These are phyloP conservation scores for Chloroclysta siterata DNA, from an alignment of 2,888 invertebrate species.

Conservation along the genomic window DNA sequence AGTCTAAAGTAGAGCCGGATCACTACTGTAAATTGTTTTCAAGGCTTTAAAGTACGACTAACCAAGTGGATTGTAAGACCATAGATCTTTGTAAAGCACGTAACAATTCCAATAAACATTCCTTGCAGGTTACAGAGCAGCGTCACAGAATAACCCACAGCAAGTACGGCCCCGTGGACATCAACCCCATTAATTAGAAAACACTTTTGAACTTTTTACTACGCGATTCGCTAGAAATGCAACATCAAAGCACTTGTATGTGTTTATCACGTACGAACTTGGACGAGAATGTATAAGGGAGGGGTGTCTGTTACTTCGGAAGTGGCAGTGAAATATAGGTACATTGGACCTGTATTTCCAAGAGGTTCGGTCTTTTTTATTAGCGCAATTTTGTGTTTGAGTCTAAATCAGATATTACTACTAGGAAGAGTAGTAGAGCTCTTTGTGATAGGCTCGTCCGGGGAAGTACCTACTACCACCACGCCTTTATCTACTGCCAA, in stretches of 20 bases:
- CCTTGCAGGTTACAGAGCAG: constrained; percentile 19
- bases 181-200: constrained; percentile 41
- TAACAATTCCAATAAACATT: constrained; percentile 35
- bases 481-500: no score
- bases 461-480: no score
- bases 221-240: constrained; percentile 50
- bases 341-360: constrained; percentile 6
- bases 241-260: constrained; percentile 60
- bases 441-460: no score
- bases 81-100: constrained; percentile 12
- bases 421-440: no score
- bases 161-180: constrained; percentile 32
- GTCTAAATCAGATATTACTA: no score
- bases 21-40: neutral
- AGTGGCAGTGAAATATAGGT: neutral
- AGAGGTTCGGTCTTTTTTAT: no score
- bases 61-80: neutral
- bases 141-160: constrained; percentile 21
- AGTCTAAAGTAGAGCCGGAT: no score
- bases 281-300: neutral
- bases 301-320: neutral
- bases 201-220: constrained; percentile 56
- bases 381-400: no score
- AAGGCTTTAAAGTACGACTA: neutral
- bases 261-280: constrained; percentile 60